A percentile compares a stretch with the other conserved stretches of the same genome.
These are phyloP conservation scores for Caloenas nicobarica DNA, from an alignment of 2,113 vertebrate genomes.

Conservation along the genomic window DNA sequence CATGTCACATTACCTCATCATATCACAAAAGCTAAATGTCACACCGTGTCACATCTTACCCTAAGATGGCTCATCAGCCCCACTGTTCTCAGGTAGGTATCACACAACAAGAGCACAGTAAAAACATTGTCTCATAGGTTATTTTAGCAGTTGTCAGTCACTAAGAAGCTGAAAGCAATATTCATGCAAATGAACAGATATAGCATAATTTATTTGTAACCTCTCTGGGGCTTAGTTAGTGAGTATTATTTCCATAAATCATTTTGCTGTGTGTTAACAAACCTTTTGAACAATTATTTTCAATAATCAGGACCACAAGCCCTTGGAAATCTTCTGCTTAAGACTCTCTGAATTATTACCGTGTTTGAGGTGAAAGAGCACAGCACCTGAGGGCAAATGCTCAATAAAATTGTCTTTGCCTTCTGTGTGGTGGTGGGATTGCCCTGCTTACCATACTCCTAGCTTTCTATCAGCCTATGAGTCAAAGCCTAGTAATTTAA, in stretches of 20 bases:
- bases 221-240: not conserved
- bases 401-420: not conserved
- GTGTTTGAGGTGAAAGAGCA: not conserved
- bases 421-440: not conserved
- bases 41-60: not conserved
- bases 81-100: not conserved
- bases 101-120: not conserved
- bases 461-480: not conserved
- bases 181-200: not conserved
- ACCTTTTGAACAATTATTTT: not conserved
- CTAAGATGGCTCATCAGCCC: not conserved
- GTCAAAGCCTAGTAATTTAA: not conserved
- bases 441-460: not conserved
- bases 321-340: not conserved
- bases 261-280: not conserved
- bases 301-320: not conserved
- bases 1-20: slow-evolving; percentile 8
- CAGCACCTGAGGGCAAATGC: not conserved
- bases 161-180: not conserved
- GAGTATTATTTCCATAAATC: not conserved
- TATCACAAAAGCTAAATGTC: slow-evolving; percentile 36
- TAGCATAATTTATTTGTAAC: not conserved
- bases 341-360: not conserved
- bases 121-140: not conserved
- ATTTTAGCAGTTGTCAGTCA: not conserved